phyloP scores from a whole-genome alignment of 1,140 invertebrate genomes.

The Heliconius hermathena region DNA sequence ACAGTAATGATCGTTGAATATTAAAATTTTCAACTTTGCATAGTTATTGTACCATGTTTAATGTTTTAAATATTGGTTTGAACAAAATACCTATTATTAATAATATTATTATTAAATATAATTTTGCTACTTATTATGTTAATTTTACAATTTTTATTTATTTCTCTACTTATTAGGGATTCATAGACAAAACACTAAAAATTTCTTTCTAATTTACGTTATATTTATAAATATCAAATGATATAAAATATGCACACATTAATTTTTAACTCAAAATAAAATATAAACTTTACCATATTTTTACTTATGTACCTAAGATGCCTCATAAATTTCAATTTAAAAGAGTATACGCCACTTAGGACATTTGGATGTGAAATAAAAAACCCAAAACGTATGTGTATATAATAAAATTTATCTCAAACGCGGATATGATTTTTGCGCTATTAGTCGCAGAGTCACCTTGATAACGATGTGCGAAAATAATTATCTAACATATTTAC shows the following conservation, averaged over 20 bases:
- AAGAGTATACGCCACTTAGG: neutral
- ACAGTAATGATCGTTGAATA: neutral
- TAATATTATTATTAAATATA: too few relatives aligned
- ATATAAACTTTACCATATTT: too few relatives aligned
- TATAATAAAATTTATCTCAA: slow-evolving; percentile 21
- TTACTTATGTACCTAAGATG: neutral
- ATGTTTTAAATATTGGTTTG: too few relatives aligned
- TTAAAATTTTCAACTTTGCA: neutral
- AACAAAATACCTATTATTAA: too few relatives aligned
- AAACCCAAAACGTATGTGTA: neutral
- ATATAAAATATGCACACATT: too few relatives aligned
- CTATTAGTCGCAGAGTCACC: slow-evolving; percentile 49
- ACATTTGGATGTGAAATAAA: neutral
- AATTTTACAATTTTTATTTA: too few relatives aligned
- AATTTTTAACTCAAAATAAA: too few relatives aligned
- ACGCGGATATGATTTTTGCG: slow-evolving; percentile 26
- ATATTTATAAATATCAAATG: too few relatives aligned
- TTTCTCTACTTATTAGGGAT: too few relatives aligned
- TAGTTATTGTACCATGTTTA: neutral
- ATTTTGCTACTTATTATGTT: too few relatives aligned
- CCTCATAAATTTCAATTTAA: neutral
- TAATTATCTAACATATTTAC: slow-evolving; percentile 42
- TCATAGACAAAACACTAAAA: too few relatives aligned
- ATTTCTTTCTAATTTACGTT: too few relatives aligned
- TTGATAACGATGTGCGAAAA: slow-evolving; percentile 50